These are phyloP conservation scores for Xenopus tropicalis DNA, from an alignment of 2,113 vertebrate genomes.

Conservation along the genomic window DNA sequence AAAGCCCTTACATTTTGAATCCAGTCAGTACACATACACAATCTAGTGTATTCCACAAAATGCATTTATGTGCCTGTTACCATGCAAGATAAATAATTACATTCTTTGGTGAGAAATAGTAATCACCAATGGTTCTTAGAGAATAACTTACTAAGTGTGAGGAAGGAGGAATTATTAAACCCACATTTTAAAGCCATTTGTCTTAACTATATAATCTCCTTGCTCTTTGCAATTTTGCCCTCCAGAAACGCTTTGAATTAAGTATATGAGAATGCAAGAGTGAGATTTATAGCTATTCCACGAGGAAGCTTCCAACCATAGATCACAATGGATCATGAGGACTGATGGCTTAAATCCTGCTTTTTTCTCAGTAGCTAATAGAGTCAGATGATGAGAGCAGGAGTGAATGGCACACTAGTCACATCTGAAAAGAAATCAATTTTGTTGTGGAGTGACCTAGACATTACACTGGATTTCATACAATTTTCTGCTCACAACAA, in stretches of 20 bases:
- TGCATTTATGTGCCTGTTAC: too few relatives aligned
- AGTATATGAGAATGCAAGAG: slow-evolving; percentile 36
- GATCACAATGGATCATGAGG: slow-evolving; percentile 15
- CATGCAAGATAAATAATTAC: too few relatives aligned
- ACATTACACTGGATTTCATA: not conserved
- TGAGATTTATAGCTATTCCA: slow-evolving; percentile 33
- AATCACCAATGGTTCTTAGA: slow-evolving; percentile 14
- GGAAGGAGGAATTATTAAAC: slow-evolving; percentile 23
- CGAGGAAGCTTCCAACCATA: slow-evolving; percentile 20
- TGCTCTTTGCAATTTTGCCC: slow-evolving; percentile 38
- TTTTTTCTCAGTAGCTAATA: slow-evolving; percentile 29
- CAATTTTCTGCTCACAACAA: not conserved
- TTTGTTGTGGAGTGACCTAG: slow-evolving; percentile 12
- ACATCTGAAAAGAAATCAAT: slow-evolving; percentile 18
- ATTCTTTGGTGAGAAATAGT: not conserved
- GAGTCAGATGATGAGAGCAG: not conserved
- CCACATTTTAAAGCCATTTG: slow-evolving; percentile 32
- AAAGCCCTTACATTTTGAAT: too few relatives aligned
- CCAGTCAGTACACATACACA: too few relatives aligned
- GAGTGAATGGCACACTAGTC: not conserved
- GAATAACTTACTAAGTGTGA: slow-evolving; percentile 11
- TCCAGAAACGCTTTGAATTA: slow-evolving; percentile 32
- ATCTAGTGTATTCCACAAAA: too few relatives aligned
- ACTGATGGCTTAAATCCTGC: slow-evolving; percentile 19
- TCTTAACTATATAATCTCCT: slow-evolving; percentile 34